Evolutionary conservation across 2,113 vertebrate genomes (phyloP), one percentile per base, ranked within the genome.

Genomic region (Petrocephalus microphthalmus): DNA sequence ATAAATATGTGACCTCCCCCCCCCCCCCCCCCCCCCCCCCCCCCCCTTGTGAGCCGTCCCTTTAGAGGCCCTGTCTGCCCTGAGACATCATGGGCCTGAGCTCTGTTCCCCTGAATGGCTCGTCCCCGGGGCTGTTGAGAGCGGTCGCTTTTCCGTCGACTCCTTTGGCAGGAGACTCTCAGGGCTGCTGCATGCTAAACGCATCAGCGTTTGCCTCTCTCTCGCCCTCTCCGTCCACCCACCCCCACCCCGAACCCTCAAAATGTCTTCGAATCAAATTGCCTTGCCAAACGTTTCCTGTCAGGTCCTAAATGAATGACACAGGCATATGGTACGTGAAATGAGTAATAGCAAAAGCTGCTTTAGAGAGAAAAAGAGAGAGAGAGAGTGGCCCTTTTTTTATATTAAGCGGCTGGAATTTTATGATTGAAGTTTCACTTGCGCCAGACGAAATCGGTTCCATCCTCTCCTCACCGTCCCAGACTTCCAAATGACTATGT

Each of bases 121-220:
- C 13, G 33, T 29, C 91, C 91, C 87, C 91, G 88, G 91, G 89
- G 56, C 91, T 90, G 90, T 29, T 74, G 91, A 91, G 91, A 93
- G 92, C 91, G 91, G 90, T 94, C 92, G 88, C 90, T 92, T 64
- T 92, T 90, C 93, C 93, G 91, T 93, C 90, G 91, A 94, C 91
- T 94, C 91, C 91, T 93, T 93, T 94, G 93, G 91, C 92, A 93
- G 92, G 92, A 91, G 89, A 88, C 81, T 91, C 87, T 54, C 51
- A 92, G 90, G 52, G 90, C 60, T 87, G 90, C 92, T 92, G 93
- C 92, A 93, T 95, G 93, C 94, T 94, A 94, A 95, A 95, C 92
- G 92, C 92, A 94, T 95, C 94, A 94, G 92, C 91, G 91, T 95
- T 93, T 90, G 60, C 22, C 86, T 52, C 25, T 51, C 86, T 71